These are phyloP conservation scores for Amphiprion ocellaris DNA, from an alignment of 2,113 vertebrate genomes.

Conservation along the genomic window DNA sequence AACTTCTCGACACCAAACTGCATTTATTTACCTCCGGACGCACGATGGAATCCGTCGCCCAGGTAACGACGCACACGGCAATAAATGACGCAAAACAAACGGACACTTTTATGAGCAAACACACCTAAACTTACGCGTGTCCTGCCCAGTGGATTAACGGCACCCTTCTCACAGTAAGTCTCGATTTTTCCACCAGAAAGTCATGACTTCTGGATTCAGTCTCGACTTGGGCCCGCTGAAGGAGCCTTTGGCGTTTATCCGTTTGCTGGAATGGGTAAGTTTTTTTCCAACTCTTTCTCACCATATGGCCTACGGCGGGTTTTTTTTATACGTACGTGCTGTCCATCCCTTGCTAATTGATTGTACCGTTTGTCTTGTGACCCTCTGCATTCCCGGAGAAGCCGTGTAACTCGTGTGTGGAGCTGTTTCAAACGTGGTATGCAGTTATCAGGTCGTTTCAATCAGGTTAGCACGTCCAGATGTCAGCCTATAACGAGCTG, in stretches of 20 bases:
- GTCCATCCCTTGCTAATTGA: slow-evolving; percentile 35
- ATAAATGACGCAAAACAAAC: slow-evolving; percentile 14
- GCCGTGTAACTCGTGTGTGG: slow-evolving; percentile 11
- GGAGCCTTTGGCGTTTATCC: slow-evolving; percentile 94
- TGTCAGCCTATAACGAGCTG: too few relatives aligned
- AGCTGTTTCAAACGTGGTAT: slow-evolving; percentile 33
- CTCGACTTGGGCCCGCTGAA: slow-evolving; percentile 89
- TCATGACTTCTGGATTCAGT: slow-evolving; percentile 74
- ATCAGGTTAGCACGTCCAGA: too few relatives aligned
- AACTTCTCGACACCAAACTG: neutral
- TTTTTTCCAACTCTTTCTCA: neutral
- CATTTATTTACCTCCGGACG: neutral
- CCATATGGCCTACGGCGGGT: slow-evolving; percentile 32
- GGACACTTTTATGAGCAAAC: slow-evolving; percentile 3
- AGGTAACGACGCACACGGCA: slow-evolving; percentile 58
- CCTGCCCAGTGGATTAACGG: rapidly evolving
- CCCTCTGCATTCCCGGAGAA: slow-evolving; percentile 23
- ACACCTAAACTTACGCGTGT: neutral
- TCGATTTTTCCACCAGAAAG: slow-evolving; percentile 69
- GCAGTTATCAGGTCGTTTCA: neutral
- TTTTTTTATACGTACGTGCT: neutral
- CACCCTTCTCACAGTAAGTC: neutral
- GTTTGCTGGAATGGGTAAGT: slow-evolving; percentile 94
- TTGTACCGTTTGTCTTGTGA: slow-evolving; percentile 67
- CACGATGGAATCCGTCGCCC: slow-evolving; percentile 72